phyloP scores from a whole-genome alignment of 2,797 vertebrate species.

The Psittacula derbiana region DNA sequence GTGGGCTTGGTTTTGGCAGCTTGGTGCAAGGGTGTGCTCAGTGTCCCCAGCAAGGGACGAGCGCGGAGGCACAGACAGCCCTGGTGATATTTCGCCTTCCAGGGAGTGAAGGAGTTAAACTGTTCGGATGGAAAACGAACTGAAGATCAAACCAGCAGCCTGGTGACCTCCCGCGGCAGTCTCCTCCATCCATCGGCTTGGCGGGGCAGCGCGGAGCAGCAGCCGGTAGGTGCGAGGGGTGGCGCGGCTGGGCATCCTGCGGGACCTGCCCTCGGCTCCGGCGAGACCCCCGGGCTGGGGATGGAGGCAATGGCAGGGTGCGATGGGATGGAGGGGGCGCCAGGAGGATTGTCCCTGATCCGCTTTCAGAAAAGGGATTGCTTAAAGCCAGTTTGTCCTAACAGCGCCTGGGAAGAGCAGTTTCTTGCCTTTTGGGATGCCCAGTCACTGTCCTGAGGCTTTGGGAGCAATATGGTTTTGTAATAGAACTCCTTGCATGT shows the following conservation, averaged over 20 bases:
- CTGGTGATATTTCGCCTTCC: neutral
- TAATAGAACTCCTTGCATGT: neutral
- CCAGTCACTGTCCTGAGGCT: neutral
- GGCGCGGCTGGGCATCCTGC: neutral
- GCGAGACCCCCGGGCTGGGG: neutral
- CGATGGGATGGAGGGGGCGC: neutral
- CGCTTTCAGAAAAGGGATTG: neutral
- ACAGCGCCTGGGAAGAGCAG: accelerated
- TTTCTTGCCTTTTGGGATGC: neutral
- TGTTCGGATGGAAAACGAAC: slow-evolving; percentile 16
- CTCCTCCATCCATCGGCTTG: neutral
- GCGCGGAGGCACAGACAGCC: accelerated
- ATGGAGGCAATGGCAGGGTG: accelerated
- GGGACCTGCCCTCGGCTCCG: neutral
- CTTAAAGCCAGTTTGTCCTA: neutral
- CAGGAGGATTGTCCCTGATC: neutral
- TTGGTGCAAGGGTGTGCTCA: neutral
- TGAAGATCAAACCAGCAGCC: slow-evolving; percentile 40
- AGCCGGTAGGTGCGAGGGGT: slow-evolving; percentile 18
- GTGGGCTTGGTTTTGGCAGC: neutral
- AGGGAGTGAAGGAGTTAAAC: slow-evolving; percentile 57
- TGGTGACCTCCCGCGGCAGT: slow-evolving; percentile 29
- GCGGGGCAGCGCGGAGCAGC: neutral
- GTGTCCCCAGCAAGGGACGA: neutral
- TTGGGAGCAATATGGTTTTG: neutral